These are phyloP conservation scores for Myotis daubentonii DNA, from an alignment of 2,797 vertebrate genomes.

Conservation along the genomic window DNA sequence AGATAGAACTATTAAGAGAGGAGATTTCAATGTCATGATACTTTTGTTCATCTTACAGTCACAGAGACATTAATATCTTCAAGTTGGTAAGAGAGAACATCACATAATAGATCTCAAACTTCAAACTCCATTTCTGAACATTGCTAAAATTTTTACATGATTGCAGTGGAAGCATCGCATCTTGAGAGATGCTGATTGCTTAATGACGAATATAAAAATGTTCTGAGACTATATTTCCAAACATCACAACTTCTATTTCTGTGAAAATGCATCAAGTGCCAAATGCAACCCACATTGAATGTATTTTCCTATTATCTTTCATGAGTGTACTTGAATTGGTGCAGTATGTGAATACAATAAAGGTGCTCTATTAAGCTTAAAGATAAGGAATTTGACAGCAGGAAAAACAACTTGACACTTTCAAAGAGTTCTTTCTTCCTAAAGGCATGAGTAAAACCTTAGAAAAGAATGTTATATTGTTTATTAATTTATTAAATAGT, in stretches of 20 bases:
- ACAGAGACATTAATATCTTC: neutral
- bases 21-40: neutral
- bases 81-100: neutral
- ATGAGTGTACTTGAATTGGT: neutral
- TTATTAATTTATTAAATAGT: neutral
- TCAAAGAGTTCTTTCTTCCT: neutral
- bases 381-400: neutral
- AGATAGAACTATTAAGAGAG: neutral
- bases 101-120: neutral
- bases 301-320: neutral
- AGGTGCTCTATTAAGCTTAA: neutral
- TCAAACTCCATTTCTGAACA: conserved; percentile 20
- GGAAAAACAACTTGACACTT: neutral
- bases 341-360: neutral
- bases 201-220: neutral
- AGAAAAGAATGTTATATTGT: neutral
- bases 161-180: neutral
- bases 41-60: neutral
- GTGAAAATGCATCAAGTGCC: neutral
- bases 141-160: neutral
- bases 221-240: neutral
- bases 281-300: neutral
- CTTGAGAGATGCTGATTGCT: neutral
- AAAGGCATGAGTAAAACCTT: neutral
- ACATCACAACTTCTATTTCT: neutral